A percentile compares a stretch with the other conserved stretches of the same genome.
Evolutionary conservation across 2,797 vertebrate species (phyloP).

Genomic region (Acridotheres tristis): DNA sequence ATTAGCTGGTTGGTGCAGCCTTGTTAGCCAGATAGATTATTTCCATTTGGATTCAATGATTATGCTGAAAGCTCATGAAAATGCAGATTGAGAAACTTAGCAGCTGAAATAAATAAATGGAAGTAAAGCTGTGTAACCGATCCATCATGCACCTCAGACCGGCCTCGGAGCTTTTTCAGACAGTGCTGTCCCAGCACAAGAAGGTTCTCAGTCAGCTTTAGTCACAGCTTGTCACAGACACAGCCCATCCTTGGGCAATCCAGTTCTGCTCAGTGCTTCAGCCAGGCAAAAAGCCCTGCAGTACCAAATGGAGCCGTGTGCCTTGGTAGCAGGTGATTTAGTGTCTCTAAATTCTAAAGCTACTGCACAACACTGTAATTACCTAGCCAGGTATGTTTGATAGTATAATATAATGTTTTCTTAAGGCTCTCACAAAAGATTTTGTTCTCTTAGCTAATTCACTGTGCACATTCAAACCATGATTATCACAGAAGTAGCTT

Average conservation of each 20-base stretch:
- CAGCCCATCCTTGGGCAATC: background rate
- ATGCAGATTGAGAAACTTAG: slow-evolving; percentile 16
- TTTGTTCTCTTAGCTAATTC: slow-evolving; percentile 6
- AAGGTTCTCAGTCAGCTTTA: background rate
- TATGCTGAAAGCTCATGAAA: slow-evolving; percentile 25
- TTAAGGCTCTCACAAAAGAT: background rate
- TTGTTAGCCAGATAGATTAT: slow-evolving; percentile 28
- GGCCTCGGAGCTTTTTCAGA: background rate
- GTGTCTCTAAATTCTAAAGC: background rate
- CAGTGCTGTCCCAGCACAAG: background rate
- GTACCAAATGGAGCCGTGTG: background rate
- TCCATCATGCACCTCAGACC: background rate
- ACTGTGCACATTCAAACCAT: background rate
- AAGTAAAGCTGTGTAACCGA: background rate
- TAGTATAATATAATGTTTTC: background rate
- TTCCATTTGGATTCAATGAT: slow-evolving; percentile 23
- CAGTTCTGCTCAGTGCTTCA: background rate
- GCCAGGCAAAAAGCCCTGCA: background rate
- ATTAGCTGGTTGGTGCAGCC: background rate
- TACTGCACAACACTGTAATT: background rate
- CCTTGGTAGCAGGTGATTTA: background rate
- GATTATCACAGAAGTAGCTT: background rate
- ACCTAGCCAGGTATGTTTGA: slow-evolving; percentile 7
- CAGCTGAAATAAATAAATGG: slow-evolving; percentile 13
- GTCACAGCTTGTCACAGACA: background rate